These are phyloP conservation scores for Blastobasis adustella DNA, from an alignment of 2,888 invertebrate genomes.

Conservation along the genomic window DNA sequence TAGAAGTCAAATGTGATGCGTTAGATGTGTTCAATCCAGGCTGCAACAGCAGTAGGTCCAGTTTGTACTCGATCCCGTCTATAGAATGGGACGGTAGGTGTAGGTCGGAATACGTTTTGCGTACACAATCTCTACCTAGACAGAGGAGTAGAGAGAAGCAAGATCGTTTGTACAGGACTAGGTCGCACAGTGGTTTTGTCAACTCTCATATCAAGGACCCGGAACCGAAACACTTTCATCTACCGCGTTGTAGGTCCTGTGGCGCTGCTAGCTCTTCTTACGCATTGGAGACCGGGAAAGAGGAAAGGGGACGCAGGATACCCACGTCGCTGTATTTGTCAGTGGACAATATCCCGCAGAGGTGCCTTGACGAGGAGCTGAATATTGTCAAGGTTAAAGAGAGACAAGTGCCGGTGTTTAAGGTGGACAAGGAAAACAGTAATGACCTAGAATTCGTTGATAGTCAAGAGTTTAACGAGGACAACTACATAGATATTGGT, in stretches of 20 bases:
- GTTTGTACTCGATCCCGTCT: slow-evolving; percentile 53
- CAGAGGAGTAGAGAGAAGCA: slow-evolving; percentile 14
- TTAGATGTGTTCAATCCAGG: slow-evolving; percentile 24
- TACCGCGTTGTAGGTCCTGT: slow-evolving; percentile 51
- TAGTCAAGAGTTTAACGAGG: slow-evolving; percentile 63
- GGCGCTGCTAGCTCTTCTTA: slow-evolving; percentile 38
- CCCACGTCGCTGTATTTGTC: slow-evolving; percentile 35
- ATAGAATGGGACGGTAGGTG: slow-evolving; percentile 53
- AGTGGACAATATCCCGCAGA: slow-evolving; percentile 44
- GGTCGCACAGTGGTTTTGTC: slow-evolving; percentile 57
- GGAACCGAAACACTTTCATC: slow-evolving; percentile 56
- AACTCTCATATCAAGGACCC: slow-evolving; percentile 54
- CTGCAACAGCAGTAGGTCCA: slow-evolving; percentile 42
- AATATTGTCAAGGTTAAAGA: slow-evolving; percentile 39
- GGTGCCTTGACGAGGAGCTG: slow-evolving; percentile 29
- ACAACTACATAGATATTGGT: slow-evolving; percentile 51
- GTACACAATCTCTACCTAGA: slow-evolving; percentile 46
- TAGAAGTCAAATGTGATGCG: slow-evolving; percentile 20
- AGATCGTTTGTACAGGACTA: slow-evolving; percentile 43
- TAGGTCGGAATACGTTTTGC: slow-evolving; percentile 34
- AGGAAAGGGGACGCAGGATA: slow-evolving; percentile 19
- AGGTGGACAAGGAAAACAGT: slow-evolving; percentile 23
- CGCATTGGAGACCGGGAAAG: slow-evolving; percentile 32
- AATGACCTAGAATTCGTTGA: slow-evolving; percentile 47
- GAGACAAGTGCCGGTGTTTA: slow-evolving; percentile 34